A percentile compares a stretch with the other conserved stretches of the same genome.
Evolutionary conservation across 2,888 invertebrate species (phyloP).

Genomic region (Melanostoma mellinum): DNA sequence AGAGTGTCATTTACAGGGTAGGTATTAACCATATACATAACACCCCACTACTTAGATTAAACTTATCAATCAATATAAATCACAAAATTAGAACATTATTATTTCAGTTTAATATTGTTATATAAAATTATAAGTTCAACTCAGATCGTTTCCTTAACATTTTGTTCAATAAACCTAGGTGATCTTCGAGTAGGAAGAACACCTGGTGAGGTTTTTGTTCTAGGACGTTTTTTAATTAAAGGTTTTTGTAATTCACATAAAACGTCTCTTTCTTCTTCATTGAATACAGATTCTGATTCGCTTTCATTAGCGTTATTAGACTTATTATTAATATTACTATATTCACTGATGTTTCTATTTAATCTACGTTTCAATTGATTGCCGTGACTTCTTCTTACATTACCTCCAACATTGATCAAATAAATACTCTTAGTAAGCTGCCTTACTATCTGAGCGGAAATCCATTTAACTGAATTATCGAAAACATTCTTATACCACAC

Average conservation of each 20-base stretch:
- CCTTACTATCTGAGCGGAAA: background rate
- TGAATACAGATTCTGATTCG: background rate
- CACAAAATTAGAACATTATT: too few species aligned
- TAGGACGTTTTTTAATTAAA: background rate
- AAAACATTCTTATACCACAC: constrained; percentile 18
- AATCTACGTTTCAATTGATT: constrained; percentile 4
- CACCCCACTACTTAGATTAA: too few species aligned
- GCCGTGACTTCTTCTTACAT: background rate
- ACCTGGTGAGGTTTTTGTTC: background rate
- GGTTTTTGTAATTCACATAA: background rate
- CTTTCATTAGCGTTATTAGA: background rate
- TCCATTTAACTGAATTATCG: constrained; percentile 5
- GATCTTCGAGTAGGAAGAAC: background rate
- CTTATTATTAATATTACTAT: background rate
- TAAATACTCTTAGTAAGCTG: background rate
- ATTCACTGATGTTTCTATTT: background rate
- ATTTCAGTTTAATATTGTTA: too few species aligned
- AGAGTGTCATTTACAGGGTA: too few species aligned
- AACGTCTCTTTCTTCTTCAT: background rate
- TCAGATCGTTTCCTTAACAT: background rate
- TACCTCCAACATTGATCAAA: background rate
- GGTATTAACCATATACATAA: too few species aligned
- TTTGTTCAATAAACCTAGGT: background rate
- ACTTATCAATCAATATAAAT: too few species aligned
- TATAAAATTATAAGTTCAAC: too few species aligned